phyloP scores from a whole-genome alignment of 2,888 invertebrate species.

The Stenchaetothrips biformis region DNA sequence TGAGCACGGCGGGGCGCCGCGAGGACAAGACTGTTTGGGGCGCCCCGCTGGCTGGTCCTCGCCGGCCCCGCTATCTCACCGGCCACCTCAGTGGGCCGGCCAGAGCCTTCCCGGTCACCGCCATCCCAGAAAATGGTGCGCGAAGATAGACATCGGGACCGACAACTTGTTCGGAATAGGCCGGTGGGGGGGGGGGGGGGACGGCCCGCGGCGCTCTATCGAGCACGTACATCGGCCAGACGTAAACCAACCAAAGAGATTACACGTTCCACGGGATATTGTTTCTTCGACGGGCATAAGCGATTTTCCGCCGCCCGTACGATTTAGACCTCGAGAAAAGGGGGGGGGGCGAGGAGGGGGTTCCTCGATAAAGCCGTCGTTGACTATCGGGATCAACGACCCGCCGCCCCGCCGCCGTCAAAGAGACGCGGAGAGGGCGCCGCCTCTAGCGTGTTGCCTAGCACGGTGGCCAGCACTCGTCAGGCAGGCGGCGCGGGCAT shows the following conservation, averaged over 20 bases:
- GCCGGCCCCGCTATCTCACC: neutral
- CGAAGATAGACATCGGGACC: slow-evolving; percentile 3
- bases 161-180: slow-evolving; percentile 1
- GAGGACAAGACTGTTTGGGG: no score
- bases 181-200: neutral
- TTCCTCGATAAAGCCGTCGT: slow-evolving; percentile 1
- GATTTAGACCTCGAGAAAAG: no score
- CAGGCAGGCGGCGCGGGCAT: no score
- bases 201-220: neutral
- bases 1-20: no score
- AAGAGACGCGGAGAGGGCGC: no score
- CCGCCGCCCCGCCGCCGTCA: no score
- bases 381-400: neutral
- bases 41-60: neutral
- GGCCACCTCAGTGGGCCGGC: neutral
- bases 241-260: neutral
- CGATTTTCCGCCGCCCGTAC: neutral
- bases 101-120: neutral
- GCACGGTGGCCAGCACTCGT: neutral
- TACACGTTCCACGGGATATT: neutral
- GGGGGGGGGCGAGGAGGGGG: neutral
- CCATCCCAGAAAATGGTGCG: neutral
- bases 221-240: neutral
- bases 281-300: neutral
- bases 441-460: neutral